Evolutionary conservation across 2,797 vertebrate species (phyloP).

Genomic region (Spinibarbus caldwelli): DNA sequence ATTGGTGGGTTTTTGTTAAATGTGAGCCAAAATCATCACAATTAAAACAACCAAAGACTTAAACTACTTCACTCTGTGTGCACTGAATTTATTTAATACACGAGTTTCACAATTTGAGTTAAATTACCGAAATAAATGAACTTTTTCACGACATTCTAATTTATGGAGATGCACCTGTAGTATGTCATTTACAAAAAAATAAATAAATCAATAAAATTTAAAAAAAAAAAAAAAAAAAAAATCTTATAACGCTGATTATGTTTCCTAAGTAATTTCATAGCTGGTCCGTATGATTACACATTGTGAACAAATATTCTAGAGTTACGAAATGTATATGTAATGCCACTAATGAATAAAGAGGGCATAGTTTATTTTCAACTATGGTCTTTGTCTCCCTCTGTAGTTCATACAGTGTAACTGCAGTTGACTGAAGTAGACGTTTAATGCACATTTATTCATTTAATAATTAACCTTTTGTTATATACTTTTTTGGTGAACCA

Average conservation of each 20-base stretch:
- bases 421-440: neutral
- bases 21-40: too few relatives aligned
- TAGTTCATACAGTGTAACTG: neutral
- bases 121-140: too few relatives aligned
- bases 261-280: too few relatives aligned
- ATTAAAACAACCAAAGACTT: too few relatives aligned
- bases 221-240: neutral
- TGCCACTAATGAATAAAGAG: neutral
- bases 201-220: too few relatives aligned
- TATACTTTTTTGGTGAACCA: neutral
- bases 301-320: neutral
- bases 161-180: too few relatives aligned
- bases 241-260: neutral
- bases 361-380: neutral
- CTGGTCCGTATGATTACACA: neutral
- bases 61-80: too few relatives aligned
- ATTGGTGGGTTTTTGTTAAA: too few relatives aligned
- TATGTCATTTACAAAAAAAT: neutral
- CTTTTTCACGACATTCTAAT: too few relatives aligned
- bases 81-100: too few relatives aligned
- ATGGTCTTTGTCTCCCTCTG: slow-evolving; percentile 40
- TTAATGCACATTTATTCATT: neutral
- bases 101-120: too few relatives aligned
- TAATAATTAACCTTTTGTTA: too few relatives aligned
- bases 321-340: neutral